Evolutionary conservation across 2,113 vertebrate species (phyloP).

Genomic region (Paedocypris sp.): DNA sequence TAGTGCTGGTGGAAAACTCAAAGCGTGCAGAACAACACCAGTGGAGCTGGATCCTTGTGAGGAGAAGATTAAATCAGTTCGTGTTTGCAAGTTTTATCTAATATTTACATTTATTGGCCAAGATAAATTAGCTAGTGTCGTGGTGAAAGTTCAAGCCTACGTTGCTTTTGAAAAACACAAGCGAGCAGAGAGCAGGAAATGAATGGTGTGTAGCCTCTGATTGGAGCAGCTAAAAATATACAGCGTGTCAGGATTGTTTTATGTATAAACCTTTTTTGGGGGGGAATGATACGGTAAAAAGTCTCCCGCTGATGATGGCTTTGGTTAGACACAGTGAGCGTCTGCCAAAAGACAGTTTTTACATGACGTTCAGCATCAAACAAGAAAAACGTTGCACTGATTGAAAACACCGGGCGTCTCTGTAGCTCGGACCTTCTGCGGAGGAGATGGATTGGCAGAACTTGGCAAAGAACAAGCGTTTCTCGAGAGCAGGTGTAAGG

Average conservation of each 20-base stretch:
- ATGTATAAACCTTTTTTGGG: constrained; percentile 34
- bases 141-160: neutral
- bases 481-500: constrained; percentile 7
- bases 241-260: constrained; percentile 2
- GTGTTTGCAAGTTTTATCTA: constrained; percentile 1
- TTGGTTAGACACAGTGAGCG: constrained; percentile 41
- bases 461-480: neutral
- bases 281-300: constrained; percentile 34
- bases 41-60: neutral
- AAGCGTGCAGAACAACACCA: constrained; percentile 36
- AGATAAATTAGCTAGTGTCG: neutral
- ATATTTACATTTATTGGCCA: constrained; percentile 18
- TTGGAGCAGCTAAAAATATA: neutral
- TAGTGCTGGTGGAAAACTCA: constrained; percentile 31
- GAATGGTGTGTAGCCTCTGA: neutral
- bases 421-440: neutral
- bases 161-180: neutral
- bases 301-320: constrained; percentile 37
- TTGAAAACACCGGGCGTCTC: constrained; percentile 34
- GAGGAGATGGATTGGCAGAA: neutral
- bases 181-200: neutral
- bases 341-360: constrained; percentile 42
- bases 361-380: constrained; percentile 36
- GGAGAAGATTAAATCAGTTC: neutral
- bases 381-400: constrained; percentile 50